Conservation (phyloP, 53 echinoderm and acorn worm genomes). For the Apostichopus leukothele region DNA sequence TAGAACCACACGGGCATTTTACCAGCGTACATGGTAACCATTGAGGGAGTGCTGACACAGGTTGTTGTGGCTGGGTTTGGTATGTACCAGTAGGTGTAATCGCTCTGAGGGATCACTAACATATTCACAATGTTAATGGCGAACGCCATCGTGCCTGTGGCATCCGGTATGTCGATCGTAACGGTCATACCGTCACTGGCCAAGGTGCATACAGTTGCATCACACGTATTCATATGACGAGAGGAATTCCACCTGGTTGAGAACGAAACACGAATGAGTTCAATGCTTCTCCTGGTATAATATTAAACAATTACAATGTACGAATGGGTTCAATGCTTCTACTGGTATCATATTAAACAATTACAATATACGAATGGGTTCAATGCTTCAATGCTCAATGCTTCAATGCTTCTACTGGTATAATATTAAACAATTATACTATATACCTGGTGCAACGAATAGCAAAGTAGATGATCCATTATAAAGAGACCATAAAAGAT, state of each 20-base stretch:
- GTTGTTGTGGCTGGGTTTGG: conserved; percentile 46
- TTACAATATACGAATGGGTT: no score
- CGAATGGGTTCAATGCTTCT: no score
- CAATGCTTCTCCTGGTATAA: no score
- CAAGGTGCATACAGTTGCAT: conserved; percentile 53
- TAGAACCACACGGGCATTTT: conserved; percentile 80
- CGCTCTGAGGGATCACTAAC: conserved; percentile 69
- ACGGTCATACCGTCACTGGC: conserved; percentile 58
- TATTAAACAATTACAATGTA: no score
- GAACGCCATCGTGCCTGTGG: conserved; percentile 52
- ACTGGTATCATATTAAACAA: no score
- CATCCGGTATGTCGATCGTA: conserved; percentile 55
- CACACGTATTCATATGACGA: conserved; percentile 67
- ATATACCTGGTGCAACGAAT: no score
- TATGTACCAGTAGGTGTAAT: conserved; percentile 70
- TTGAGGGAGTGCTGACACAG: conserved; percentile 31
- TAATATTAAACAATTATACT: no score
- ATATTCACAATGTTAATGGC: conserved; percentile 72
- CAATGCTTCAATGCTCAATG: no score
- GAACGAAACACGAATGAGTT: no score
- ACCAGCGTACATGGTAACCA: conserved; percentile 32
- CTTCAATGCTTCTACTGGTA: no score
- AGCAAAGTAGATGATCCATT: no score
- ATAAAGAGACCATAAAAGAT: no score
- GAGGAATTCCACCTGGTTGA: conserved; percentile 47